Percentiles rank a stretch among this genome's conserved stretches.
Evolutionary conservation across 2,888 invertebrate genomes (phyloP).

Genomic region (Eugnorisma glareosa): DNA sequence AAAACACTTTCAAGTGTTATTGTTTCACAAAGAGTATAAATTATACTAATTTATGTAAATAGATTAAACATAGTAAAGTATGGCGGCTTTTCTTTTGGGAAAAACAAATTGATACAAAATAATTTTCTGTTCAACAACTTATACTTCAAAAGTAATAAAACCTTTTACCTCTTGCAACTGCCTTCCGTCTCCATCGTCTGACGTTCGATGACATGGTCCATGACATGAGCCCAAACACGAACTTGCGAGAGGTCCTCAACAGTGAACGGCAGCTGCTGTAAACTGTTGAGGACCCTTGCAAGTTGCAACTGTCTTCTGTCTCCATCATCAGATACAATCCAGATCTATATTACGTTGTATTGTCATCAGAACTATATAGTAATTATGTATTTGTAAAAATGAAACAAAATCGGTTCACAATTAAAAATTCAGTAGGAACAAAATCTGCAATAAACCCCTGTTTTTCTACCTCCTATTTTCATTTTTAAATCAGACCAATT

Average conservation of each 20-base stretch:
- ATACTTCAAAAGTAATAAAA: not conserved
- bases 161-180: no score
- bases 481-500: not conserved
- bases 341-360: not conserved
- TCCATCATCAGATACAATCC: not conserved
- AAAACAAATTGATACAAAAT: not conserved
- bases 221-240: no score
- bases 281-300: not conserved
- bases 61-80: not conserved
- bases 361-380: not conserved
- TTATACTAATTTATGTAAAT: slow-evolving; percentile 20
- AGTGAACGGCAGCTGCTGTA: no score
- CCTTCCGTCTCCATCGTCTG: no score
- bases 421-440: not conserved
- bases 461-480: not conserved
- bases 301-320: not conserved
- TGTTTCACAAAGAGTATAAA: slow-evolving; percentile 31
- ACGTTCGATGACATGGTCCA: no score
- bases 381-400: not conserved
- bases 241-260: not conserved
- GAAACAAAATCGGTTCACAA: not conserved
- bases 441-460: not conserved
- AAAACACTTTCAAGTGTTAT: slow-evolving; percentile 5
- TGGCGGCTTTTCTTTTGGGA: not conserved
- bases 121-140: not conserved